These are phyloP conservation scores for Periophthalmodon schlosseri DNA, from an alignment of 2,113 vertebrate genomes.

Conservation along the genomic window DNA sequence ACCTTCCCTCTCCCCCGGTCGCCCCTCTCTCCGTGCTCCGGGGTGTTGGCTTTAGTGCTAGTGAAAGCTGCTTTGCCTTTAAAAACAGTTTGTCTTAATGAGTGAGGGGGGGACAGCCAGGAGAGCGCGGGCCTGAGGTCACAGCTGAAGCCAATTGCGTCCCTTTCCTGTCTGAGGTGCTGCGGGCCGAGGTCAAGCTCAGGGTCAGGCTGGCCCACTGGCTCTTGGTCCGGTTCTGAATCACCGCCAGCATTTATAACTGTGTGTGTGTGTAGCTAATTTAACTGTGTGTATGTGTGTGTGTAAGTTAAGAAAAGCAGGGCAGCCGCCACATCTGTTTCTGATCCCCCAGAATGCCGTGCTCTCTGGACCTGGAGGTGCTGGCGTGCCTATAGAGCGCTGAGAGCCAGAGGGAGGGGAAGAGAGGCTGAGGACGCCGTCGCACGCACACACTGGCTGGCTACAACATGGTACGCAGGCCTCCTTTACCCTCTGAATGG, in stretches of 20 bases:
- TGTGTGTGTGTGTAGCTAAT: slow-evolving; percentile 36
- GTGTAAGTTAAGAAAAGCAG: slow-evolving; percentile 61
- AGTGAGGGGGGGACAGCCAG: slow-evolving; percentile 49
- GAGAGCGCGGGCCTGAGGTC: slow-evolving; percentile 60
- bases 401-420: slow-evolving; percentile 28
- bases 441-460: slow-evolving; percentile 62
- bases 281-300: slow-evolving; percentile 55
- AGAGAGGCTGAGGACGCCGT: slow-evolving; percentile 55
- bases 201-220: slow-evolving; percentile 69
- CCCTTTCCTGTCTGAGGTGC: slow-evolving; percentile 78
- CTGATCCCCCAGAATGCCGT: slow-evolving; percentile 72
- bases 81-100: slow-evolving; percentile 82
- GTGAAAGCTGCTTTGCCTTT: slow-evolving; percentile 78
- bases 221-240: slow-evolving; percentile 67
- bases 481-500: slow-evolving; percentile 38
- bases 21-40: slow-evolving; percentile 48
- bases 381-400: slow-evolving; percentile 59
- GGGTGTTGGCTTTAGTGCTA: slow-evolving; percentile 75
- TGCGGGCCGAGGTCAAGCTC: slow-evolving; percentile 70
- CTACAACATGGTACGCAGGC: slow-evolving; percentile 37
- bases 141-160: slow-evolving; percentile 80
- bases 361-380: slow-evolving; percentile 68
- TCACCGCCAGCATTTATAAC: slow-evolving; percentile 46
- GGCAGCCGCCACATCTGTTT: slow-evolving; percentile 79
- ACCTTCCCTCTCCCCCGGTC: slow-evolving; percentile 32